These are phyloP conservation scores for Loripinus fragilis DNA, from an alignment of 2,888 invertebrate genomes.

Conservation along the genomic window DNA sequence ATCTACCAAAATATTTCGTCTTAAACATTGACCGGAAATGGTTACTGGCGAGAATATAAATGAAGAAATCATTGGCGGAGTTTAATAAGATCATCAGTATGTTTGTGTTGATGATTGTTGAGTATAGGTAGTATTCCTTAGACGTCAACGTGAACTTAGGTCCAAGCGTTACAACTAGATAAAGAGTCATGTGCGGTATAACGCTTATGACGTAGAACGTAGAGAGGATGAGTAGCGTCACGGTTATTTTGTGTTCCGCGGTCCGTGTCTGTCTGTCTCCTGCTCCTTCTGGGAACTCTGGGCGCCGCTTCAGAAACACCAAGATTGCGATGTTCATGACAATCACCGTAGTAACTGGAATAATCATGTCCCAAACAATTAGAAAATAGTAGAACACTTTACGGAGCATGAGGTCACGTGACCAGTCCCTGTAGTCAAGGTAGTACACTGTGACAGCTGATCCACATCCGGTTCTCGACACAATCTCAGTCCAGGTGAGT, in stretches of 20 bases:
- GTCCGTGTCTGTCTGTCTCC: background rate
- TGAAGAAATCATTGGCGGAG: background rate
- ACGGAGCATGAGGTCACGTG: background rate
- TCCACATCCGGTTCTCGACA: background rate
- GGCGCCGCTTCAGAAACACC: background rate
- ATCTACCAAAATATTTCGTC: background rate
- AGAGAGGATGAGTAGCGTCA: background rate
- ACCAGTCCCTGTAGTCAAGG: slow-evolving; percentile 2
- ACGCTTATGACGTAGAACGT: background rate
- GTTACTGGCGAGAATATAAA: background rate
- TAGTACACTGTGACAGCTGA: background rate
- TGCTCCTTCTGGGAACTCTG: background rate
- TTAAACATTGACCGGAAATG: background rate
- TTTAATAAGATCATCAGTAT: background rate
- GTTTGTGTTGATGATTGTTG: background rate
- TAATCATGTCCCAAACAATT: background rate
- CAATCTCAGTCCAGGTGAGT: background rate
- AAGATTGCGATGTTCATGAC: background rate
- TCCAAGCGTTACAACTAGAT: background rate
- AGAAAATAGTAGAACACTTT: background rate
- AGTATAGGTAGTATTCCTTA: slow-evolving; percentile 1
- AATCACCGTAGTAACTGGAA: background rate
- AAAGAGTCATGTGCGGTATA: background rate
- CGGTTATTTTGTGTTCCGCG: background rate
- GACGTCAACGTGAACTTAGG: background rate